These are phyloP conservation scores for Coendou prehensilis DNA, from an alignment of 2,797 vertebrate species.

Conservation along the genomic window DNA sequence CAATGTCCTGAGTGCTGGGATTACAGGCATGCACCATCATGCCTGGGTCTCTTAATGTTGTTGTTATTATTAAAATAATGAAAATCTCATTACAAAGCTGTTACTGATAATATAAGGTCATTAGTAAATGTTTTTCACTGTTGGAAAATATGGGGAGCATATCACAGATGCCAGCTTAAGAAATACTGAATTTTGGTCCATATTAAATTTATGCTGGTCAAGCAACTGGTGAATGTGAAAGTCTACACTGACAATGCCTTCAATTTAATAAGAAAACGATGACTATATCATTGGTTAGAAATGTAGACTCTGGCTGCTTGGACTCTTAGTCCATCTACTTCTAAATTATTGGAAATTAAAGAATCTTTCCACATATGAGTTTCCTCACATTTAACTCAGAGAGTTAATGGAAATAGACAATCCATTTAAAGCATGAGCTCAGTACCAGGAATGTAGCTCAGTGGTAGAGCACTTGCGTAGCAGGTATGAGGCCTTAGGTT, in stretches of 20 bases:
- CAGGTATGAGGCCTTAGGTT: neutral
- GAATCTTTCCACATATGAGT: constrained; percentile 15
- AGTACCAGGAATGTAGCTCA: neutral
- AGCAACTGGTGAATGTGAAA: neutral
- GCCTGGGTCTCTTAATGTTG: neutral
- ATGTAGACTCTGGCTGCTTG: neutral
- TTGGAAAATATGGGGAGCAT: constrained; percentile 6
- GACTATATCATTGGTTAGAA: neutral
- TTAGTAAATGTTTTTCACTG: constrained; percentile 15
- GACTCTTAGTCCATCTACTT: neutral
- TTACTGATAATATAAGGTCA: constrained; percentile 35
- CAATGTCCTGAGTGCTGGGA: too few relatives aligned
- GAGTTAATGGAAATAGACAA: constrained; percentile 34
- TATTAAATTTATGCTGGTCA: neutral
- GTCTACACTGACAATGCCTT: neutral
- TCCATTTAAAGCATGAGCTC: neutral
- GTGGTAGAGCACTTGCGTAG: neutral
- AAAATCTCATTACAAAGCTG: constrained; percentile 37
- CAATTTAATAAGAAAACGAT: constrained; percentile 21
- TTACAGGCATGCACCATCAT: too few relatives aligned
- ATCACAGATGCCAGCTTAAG: constrained; percentile 27
- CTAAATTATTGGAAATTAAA: constrained; percentile 51
- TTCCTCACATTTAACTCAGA: constrained; percentile 58
- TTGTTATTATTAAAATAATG: constrained; percentile 22
- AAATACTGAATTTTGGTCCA: neutral